Base-by-base conservation (phyloP, 92 coral and sea anemone genomes). In the Palythoa grandis region DNA sequence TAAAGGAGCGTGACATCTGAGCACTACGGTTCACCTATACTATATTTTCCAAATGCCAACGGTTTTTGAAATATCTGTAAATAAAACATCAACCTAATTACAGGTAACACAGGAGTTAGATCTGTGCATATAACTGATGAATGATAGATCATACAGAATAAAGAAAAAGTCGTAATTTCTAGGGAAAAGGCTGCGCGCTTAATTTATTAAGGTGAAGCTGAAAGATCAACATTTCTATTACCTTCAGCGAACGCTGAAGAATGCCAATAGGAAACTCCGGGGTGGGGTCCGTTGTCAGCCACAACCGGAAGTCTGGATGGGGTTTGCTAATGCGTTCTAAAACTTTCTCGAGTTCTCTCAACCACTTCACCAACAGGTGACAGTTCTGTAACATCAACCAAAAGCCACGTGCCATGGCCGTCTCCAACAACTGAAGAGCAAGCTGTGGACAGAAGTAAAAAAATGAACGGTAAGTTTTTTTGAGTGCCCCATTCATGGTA, bases 361-460 rank as follows among this genome's bases (percentile, higher is more conserved):
- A 82, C 99, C 99, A 97, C 75, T 93, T 95, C 38, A 97, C 99
- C 78, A 97, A 74, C 82, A 97, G 86, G 82, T 97, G 99, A 92
- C 99, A 97, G 87, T 97, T 97, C 84, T 97, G 99, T 70, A 97
- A 89, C 99, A 97, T 97, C 83, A 97, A 82, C 99, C 99, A 97
- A 92, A 95, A 98, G 70, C 99, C 99, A 75, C 99, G 96, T 29
- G 99, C 95, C 48, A 97, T 90, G 88, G 99, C 99, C 20, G 98
- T 97, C 97, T 97, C 99, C 40, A 97, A 94, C 70, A 97, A 93
- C 87, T 97, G 99, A 11, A 97, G 85, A 23, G 99, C 99, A 52
- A 97, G 92, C 99, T 97, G 53, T 0, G 15, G 29, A 72, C 24
- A 23, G 17, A n/a, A 29, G 24, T 50, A 11, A 39, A 57, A 40